Evolutionary conservation across 2,888 invertebrate species (phyloP), one percentile per base, ranked within the genome.

Genomic region (Sicus ferrugineus): DNA sequence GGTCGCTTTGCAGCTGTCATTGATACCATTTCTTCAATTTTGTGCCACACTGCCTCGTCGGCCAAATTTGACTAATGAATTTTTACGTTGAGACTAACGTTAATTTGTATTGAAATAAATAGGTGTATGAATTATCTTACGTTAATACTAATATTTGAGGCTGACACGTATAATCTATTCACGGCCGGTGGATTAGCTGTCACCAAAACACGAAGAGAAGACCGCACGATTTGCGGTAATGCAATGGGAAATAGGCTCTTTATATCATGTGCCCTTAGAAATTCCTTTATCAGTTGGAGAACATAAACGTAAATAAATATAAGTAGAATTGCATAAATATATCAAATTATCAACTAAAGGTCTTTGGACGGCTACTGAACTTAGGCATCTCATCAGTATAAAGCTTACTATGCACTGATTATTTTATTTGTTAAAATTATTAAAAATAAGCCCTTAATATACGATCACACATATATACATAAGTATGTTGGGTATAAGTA

Each of bases 11-110:
- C 89, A 3, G 90, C 90, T 72, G 90, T 91, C 73, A 90, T 91
- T 72, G 91, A 87, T 28, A 94, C 82, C 86, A 92, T 90, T 85
- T 94, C 92, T 82, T 95, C 95, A 38, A 95, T 87, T 79, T 90
- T 90, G 70, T 87, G 87, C 94, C 94, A 94, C 74, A 88, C 87
- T 0, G 79, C 77, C 50, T 87, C 87, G 48, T 88, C 86, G 14
- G 82, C 81, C 21, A 83, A 73, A 79, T 86, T 76, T 64, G 83
- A 77, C 78, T 84, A 38, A 48, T 46, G 28, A 14, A 28, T 42
- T 42, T 42, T 42, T 42, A 42, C n/a, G n/a, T n/a, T n/a, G n/a
- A n/a, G n/a, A n/a, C n/a, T n/a, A n/a, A n/a, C n/a, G n/a, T n/a
- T n/a, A n/a, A n/a, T n/a, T n/a, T n/a, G n/a, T n/a, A n/a, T n/a